A percentile compares a stretch with the other conserved stretches of the same genome.
phyloP scores from a whole-genome alignment of 2,797 vertebrate species.

The Antrozous pallidus region DNA sequence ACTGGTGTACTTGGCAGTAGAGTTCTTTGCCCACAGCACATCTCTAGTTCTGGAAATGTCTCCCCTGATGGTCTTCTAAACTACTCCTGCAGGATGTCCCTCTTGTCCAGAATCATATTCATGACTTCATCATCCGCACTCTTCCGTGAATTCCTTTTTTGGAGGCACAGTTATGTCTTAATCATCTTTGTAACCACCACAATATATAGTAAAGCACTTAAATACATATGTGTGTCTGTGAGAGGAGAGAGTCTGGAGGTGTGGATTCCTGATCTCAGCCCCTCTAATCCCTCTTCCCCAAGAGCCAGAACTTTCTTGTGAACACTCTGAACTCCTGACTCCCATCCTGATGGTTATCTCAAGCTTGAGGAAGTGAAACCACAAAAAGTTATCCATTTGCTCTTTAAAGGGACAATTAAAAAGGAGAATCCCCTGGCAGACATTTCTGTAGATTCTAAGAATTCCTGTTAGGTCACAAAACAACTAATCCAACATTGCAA shows the following conservation, averaged over 20 bases:
- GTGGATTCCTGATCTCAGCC: not conserved
- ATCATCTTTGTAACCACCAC: not conserved
- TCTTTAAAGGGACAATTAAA: not conserved
- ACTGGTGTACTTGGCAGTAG: not conserved
- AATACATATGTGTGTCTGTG: not conserved
- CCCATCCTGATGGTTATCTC: not conserved
- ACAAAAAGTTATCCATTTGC: not conserved
- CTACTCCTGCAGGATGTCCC: not conserved
- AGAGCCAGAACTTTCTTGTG: not conserved
- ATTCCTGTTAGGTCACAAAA: not conserved
- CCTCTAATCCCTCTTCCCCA: not conserved
- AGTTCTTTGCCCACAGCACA: not conserved
- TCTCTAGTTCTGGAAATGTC: not conserved
- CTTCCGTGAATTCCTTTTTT: not conserved
- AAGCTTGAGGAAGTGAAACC: not conserved
- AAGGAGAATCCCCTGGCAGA: not conserved
- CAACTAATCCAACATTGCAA: not conserved
- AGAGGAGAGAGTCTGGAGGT: not conserved
- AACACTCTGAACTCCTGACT: not conserved
- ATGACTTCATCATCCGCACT: not conserved
- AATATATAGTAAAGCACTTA: not conserved
- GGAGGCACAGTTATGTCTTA: not conserved
- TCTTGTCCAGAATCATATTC: not conserved
- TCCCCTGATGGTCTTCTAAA: not conserved
- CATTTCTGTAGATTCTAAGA: not conserved